phyloP scores from a whole-genome alignment of 2,113 vertebrate genomes.

The Suncus etruscus region DNA sequence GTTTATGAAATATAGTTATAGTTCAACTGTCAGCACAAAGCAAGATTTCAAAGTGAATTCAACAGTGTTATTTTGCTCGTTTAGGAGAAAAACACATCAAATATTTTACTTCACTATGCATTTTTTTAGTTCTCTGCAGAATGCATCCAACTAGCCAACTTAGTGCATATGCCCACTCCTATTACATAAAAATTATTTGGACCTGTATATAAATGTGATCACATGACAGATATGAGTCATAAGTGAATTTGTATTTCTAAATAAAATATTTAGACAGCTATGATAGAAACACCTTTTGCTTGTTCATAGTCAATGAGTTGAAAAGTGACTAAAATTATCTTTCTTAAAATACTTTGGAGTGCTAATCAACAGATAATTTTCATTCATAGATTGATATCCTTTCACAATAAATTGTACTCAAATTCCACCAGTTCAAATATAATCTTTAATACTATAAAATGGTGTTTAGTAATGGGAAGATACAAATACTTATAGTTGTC shows the following conservation, averaged over 20 bases:
- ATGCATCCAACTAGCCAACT: background rate
- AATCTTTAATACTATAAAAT: background rate
- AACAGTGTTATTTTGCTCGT: slow-evolving; percentile 64
- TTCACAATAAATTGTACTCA: background rate
- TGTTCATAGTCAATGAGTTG: slow-evolving; percentile 3
- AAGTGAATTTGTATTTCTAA: background rate
- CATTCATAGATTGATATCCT: background rate
- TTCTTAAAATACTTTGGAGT: background rate
- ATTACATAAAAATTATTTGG: slow-evolving; percentile 44
- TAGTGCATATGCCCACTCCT: background rate
- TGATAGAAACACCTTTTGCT: background rate
- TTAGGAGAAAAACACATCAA: slow-evolving; percentile 71
- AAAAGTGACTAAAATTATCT: background rate
- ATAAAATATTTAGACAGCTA: slow-evolving; percentile 44
- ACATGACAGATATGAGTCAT: background rate
- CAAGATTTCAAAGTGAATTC: slow-evolving; percentile 83
- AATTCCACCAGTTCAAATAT: background rate
- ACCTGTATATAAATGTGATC: background rate
- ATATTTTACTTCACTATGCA: slow-evolving; percentile 61
- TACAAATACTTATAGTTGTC: background rate
- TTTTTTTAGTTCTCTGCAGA: slow-evolving; percentile 47
- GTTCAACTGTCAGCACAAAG: slow-evolving; percentile 85
- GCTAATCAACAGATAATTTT: background rate
- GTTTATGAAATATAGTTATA: slow-evolving; percentile 87
- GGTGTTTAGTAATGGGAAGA: background rate